Evolutionary conservation across 2,888 invertebrate species (phyloP), one percentile per base, ranked within the genome.

Genomic region (Hydrotaea cyrtoneurina): DNA sequence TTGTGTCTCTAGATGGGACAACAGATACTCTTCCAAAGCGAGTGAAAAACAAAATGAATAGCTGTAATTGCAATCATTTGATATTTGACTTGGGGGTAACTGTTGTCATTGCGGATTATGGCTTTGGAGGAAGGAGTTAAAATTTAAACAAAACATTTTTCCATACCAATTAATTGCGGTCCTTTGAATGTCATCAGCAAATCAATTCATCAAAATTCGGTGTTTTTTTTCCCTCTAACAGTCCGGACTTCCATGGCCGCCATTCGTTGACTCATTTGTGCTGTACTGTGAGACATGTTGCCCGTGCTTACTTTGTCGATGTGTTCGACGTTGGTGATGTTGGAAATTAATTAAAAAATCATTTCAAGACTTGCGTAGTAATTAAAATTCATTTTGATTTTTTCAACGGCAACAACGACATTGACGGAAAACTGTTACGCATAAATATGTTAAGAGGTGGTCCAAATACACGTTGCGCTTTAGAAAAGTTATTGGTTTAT

Each of bases 291-390:
- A 36, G 39, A 36, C 64, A 64, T 64, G 17, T 66, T 17, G 31
- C 23, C 59, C 3, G 2, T 8, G 7, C 10, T 59, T 59, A 10
- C 59, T 59, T 59, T 0, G 3, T 31, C 15, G 23, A 10, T 36
- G 23, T n/a, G 8, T 10, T 62, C 5, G 31, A 4, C 36, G 62
- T 17, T n/a, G 62, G 36, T 66, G 43, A 39, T 46, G 75, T 59
- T 66, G 1, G 31, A 81, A 64, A 78, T 81, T 81, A 78, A 81
- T 84, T 78, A 80, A 43, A 78, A 79, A 84, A 78, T 76, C 50
- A 76, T 76, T 84, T 73, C 21, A 66, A 66, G 66, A 79, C 78
- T 66, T 84, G 84, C 78, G 81, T 81, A 81, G 72, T 81, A 76
- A 76, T 81, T 76, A 78, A 78, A 66, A 64, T 78, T 46, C 75